Conservation (phyloP, 2,797 vertebrate genomes). For the Pygocentrus nattereri region DNA sequence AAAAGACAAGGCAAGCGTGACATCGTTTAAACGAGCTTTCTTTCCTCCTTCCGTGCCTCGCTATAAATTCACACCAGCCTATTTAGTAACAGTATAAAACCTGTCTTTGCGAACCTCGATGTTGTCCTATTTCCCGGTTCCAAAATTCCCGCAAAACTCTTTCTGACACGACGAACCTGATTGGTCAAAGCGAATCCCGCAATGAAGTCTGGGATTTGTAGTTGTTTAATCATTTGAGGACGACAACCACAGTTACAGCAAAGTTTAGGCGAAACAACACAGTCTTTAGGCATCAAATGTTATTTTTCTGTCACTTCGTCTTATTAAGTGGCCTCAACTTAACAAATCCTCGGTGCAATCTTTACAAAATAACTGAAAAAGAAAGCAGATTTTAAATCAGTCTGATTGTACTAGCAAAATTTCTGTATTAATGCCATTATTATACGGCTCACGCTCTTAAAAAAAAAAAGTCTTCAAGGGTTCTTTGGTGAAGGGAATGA, state of each 20-base stretch:
- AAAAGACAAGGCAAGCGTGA: background rate
- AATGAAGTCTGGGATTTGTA: slow-evolving; percentile 42
- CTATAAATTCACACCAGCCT: background rate
- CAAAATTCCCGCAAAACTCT: slow-evolving; percentile 78
- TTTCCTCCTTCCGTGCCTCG: background rate
- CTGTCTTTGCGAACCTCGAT: background rate
- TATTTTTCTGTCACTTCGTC: no score
- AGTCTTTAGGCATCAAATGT: background rate
- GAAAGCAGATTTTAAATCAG: no score
- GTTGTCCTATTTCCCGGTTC: slow-evolving; percentile 7
- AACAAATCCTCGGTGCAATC: no score
- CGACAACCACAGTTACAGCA: background rate
- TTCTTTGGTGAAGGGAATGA: no score
- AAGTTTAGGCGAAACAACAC: background rate
- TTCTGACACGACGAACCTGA: slow-evolving; percentile 25
- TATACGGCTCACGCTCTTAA: no score
- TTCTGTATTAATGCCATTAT: no score
- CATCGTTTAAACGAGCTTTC: background rate
- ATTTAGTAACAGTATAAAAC: background rate
- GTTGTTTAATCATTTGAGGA: background rate
- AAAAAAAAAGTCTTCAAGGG: no score
- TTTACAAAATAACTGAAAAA: no score
- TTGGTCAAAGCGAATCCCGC: slow-evolving; percentile 40
- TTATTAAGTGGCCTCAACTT: no score
- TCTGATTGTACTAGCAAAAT: no score